Evolutionary conservation across 2,113 vertebrate species (phyloP).

Genomic region (Thunnus maccoyii): DNA sequence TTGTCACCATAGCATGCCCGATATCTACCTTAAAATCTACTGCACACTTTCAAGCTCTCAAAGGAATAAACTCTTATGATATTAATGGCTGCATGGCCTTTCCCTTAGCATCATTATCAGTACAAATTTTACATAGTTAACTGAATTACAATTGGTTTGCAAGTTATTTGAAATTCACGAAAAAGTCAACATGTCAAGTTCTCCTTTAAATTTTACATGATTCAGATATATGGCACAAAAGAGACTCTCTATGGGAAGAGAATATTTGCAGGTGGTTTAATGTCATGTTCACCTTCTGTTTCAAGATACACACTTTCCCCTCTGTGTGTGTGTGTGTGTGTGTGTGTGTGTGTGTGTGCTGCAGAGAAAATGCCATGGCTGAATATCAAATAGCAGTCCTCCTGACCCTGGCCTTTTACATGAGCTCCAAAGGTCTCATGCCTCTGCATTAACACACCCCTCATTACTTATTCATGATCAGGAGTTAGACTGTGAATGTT

Average conservation of each 20-base stretch:
- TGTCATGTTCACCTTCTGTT: slow-evolving; percentile 43
- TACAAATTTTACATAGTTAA: no score
- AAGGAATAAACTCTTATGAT: no score
- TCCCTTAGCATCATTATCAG: no score
- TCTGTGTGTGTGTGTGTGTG: slow-evolving; percentile 37
- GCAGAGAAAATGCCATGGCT: slow-evolving; percentile 68
- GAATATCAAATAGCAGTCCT: slow-evolving; percentile 78
- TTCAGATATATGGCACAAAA: slow-evolving; percentile 8
- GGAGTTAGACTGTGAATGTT: slow-evolving; percentile 24
- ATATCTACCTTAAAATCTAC: no score
- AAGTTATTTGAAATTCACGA: slow-evolving; percentile 10
- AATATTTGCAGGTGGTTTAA: slow-evolving; percentile 44
- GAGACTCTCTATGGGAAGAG: slow-evolving; percentile 15
- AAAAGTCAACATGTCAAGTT: slow-evolving; percentile 15
- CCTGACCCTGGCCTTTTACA: slow-evolving; percentile 70
- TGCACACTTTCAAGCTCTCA: no score
- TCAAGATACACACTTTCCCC: slow-evolving; percentile 63
- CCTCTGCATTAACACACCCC: slow-evolving; percentile 56
- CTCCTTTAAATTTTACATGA: slow-evolving; percentile 13
- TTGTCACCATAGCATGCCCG: no score
- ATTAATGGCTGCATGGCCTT: no score
- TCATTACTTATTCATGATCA: slow-evolving; percentile 68
- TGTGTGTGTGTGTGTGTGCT: neutral
- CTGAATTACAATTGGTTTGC: neutral
- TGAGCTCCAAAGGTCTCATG: slow-evolving; percentile 72